Evolutionary conservation across 2,113 vertebrate species (phyloP).

Genomic region (Thalassarche chlororhynchos): DNA sequence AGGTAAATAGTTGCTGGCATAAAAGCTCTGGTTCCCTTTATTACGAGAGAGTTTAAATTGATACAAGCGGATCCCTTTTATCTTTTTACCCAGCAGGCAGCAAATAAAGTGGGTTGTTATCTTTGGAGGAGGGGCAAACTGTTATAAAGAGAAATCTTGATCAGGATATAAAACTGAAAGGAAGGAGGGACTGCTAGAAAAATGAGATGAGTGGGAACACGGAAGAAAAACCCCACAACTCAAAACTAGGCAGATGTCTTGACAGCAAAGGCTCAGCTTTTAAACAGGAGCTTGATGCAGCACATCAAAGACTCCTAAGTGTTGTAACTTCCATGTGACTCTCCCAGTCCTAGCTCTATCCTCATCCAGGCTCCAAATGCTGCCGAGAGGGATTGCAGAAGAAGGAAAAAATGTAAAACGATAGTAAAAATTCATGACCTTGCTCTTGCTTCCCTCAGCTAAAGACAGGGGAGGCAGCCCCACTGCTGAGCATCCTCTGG

Average conservation of each 20-base stretch:
- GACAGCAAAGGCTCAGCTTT: neutral
- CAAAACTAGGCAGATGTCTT: neutral
- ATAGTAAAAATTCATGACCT: neutral
- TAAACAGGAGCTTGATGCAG: neutral
- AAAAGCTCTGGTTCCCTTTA: neutral
- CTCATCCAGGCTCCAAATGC: neutral
- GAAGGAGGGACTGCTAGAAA: neutral
- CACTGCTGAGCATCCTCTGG: neutral
- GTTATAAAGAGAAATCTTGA: neutral
- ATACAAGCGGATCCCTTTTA: neutral
- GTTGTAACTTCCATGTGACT: neutral
- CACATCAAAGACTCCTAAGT: fast-evolving
- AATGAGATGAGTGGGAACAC: neutral
- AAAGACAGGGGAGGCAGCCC: neutral
- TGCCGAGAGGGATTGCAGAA: neutral
- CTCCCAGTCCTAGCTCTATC: neutral
- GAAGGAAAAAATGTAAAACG: neutral
- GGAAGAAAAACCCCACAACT: neutral
- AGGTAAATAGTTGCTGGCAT: neutral
- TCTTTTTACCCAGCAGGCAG: neutral
- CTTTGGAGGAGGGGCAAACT: neutral
- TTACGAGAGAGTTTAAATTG: neutral
- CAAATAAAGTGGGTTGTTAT: neutral
- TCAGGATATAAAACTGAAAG: neutral
- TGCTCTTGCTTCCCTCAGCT: neutral